Evolutionary conservation across 2,113 vertebrate species (phyloP).

Genomic region (Marmota monax): DNA sequence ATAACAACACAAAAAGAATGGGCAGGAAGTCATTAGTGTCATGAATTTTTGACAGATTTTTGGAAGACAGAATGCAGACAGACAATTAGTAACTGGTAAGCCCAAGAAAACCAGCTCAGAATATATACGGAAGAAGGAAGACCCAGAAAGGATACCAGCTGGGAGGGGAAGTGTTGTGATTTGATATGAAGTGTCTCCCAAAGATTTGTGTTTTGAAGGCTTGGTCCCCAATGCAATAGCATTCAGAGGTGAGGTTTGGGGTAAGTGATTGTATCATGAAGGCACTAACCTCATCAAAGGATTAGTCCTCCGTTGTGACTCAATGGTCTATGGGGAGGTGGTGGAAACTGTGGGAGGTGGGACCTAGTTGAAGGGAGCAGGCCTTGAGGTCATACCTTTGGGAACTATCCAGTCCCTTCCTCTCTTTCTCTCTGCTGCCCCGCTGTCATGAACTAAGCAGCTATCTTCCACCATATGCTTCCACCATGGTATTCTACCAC

Average conservation of each 20-base stretch:
- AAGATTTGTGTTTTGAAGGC: background rate
- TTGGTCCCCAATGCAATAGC: background rate
- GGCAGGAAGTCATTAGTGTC: background rate
- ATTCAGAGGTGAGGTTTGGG: background rate
- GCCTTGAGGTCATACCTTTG: background rate
- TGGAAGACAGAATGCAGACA: background rate
- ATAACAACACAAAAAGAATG: background rate
- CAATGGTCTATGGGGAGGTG: background rate
- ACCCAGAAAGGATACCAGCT: background rate
- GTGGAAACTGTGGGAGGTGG: background rate
- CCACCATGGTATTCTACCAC: background rate
- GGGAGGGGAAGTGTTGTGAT: background rate
- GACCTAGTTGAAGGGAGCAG: background rate
- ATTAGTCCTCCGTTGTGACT: background rate
- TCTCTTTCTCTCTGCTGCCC: background rate
- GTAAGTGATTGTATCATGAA: background rate
- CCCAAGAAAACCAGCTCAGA: background rate
- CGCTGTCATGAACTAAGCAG: background rate
- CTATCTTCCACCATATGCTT: background rate
- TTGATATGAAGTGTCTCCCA: background rate
- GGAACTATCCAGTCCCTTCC: background rate
- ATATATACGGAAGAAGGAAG: background rate
- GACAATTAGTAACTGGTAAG: background rate
- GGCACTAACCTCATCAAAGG: background rate
- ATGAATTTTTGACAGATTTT: slow-evolving; percentile 6